Evolutionary conservation across 2,888 invertebrate species (phyloP).

Genomic region (Metalampra italica): DNA sequence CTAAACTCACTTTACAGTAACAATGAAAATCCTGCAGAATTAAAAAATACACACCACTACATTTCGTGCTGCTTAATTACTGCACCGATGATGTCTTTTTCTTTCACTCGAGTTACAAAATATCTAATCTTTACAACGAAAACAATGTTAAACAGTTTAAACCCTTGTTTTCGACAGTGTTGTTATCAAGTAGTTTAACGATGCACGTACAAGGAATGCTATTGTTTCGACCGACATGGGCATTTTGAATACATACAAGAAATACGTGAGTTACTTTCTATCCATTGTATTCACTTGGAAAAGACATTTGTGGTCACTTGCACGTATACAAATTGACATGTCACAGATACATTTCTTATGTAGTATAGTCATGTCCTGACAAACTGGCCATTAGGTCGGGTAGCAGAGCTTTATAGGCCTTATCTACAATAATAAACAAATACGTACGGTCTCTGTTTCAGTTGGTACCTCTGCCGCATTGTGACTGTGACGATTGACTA

Average conservation of each 20-base stretch:
- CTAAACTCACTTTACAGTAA: slow-evolving; percentile 17
- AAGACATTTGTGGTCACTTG: slow-evolving; percentile 36
- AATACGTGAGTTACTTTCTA: slow-evolving; percentile 45
- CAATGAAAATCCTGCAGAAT: slow-evolving; percentile 14
- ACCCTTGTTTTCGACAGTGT: slow-evolving; percentile 18
- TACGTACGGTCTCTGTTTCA: slow-evolving; percentile 74
- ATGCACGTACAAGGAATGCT: slow-evolving; percentile 41
- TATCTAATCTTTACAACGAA: slow-evolving; percentile 12
- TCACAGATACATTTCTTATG: slow-evolving; percentile 28
- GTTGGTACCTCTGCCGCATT: slow-evolving; percentile 73
- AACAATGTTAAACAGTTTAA: slow-evolving; percentile 3
- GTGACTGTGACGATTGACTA: slow-evolving; percentile 35
- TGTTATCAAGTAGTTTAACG: slow-evolving; percentile 30
- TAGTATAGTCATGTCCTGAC: slow-evolving; percentile 32
- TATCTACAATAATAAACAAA: slow-evolving; percentile 26
- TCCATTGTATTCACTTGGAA: slow-evolving; percentile 47
- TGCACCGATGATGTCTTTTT: not conserved
- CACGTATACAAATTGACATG: slow-evolving; percentile 37
- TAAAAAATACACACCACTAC: not conserved
- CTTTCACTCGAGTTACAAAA: not conserved
- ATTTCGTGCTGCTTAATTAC: not conserved
- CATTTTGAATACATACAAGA: slow-evolving; percentile 26
- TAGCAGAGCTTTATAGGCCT: slow-evolving; percentile 22
- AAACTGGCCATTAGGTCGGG: slow-evolving; percentile 35
- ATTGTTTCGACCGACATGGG: slow-evolving; percentile 47